Conservation (phyloP, 2,888 invertebrate species). For the Eupithecia tripunctaria region DNA sequence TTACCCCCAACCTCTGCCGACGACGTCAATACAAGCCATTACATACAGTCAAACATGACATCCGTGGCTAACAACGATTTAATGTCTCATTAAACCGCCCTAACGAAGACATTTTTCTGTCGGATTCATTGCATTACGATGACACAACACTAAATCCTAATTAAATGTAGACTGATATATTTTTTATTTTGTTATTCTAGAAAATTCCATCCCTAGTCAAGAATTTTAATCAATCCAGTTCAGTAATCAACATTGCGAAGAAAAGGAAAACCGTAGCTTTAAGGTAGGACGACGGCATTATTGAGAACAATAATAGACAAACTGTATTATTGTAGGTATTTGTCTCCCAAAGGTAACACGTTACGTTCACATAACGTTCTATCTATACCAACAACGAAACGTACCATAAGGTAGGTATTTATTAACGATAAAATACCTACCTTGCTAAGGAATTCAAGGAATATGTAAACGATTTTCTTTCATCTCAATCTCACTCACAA, state of each 20-base stretch:
- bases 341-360: neutral
- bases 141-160: slow-evolving; percentile 29
- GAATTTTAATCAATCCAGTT: neutral
- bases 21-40: slow-evolving; percentile 8
- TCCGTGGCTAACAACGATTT: slow-evolving; percentile 31
- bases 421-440: neutral
- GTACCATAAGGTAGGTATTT: too few species aligned
- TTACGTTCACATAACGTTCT: neutral
- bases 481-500: slow-evolving; percentile 21
- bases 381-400: neutral
- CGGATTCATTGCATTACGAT: slow-evolving; percentile 33
- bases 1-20: slow-evolving; percentile 4
- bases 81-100: slow-evolving; percentile 30
- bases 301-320: too few species aligned
- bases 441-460: neutral
- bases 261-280: neutral
- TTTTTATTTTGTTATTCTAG: slow-evolving; percentile 15
- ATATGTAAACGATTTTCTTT: slow-evolving; percentile 6
- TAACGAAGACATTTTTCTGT: slow-evolving; percentile 33
- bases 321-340: neutral
- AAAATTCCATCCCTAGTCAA: slow-evolving; percentile 1
- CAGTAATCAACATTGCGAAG: neutral
- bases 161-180: slow-evolving; percentile 19
- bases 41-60: slow-evolving; percentile 28
- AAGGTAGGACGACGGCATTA: neutral